Base-by-base conservation (phyloP, 2,113 vertebrate genomes). In the Genyomyrus donnyi region DNA sequence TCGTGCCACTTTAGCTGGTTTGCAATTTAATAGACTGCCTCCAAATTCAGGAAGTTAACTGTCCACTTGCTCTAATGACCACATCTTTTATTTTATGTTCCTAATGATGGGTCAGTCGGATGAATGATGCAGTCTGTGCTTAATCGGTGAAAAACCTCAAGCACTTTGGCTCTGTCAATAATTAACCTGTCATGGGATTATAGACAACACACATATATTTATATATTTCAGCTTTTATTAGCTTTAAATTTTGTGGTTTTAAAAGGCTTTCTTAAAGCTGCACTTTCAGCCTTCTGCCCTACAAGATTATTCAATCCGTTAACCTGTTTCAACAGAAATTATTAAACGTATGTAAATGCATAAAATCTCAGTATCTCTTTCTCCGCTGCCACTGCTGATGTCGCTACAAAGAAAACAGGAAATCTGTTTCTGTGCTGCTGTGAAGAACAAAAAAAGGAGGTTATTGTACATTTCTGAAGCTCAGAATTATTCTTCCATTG, bases 1-100 rank as follows among this genome's bases (percentile, higher is more conserved):
- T 92, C 92, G 95, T 95, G 95, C 95, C 95, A 93, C 94, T 95
- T 83, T 94, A 96, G 93, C 93, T 90, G 93, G 89, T 94, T 94
- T 92, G 94, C 93, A 92, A 95, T 95, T 96, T 96, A 96, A 96
- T 96, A 87, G 56, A 90, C 89, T 50, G 46, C 31, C 58, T 66
- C 52, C 88, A 31, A 87, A 56, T 39, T 87, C 45, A 5, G 13
- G 46, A 90, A 19, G 42, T 62, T n/a, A 62, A 42, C 83, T 48
- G 50, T 85, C 45, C 3, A 15, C 56, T 70, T 17, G 46, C 19
- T 21, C 58, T 90, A 58, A 87, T 87, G 56, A 87, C 62, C 27
- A 52, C 24, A 13, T 56, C 24, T 24, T 86, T 31, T 86, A 48
- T 86, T 48, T 49, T 19, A 56, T 50, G 17, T 52, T 74, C 86